Base-by-base conservation (phyloP, 2,888 invertebrate genomes). In the Hipparchia semele region DNA sequence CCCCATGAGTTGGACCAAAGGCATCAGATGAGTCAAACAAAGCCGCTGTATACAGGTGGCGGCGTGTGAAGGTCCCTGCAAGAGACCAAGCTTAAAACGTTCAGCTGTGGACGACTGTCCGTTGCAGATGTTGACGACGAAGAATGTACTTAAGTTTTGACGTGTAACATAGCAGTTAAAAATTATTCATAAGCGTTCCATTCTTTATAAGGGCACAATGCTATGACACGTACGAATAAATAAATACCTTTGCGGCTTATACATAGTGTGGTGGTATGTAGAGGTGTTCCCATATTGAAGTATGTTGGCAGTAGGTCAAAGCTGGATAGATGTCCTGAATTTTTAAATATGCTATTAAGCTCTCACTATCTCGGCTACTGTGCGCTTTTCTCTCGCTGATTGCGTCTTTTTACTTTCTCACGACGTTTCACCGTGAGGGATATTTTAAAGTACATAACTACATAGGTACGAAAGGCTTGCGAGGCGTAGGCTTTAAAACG, bases 341-440 rank as follows among this genome's bases (percentile, higher is more conserved):
- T 88, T 91, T 92, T 93, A 90, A 93, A 84, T 83, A 88, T 83
- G 86, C 88, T 82, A 92, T 94, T 90, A 92, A 86, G 86, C 74
- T 80, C 80, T 79, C 79, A 82, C 75, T 78, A 76, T 81, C 80
- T 84, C 80, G 78, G 81, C 81, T 80, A 84, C 79, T 82, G 83
- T 83, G 82, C 80, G 87, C 92, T 90, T 91, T 93, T 91, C 89
- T 88, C 86, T 88, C 86, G 85, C 79, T 89, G 89, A 93, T 92
- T 92, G 91, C 91, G 84, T 87, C 92, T 91, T 91, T 92, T 87
- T 88, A 92, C 88, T 87, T 89, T 90, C 88, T 87, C 86, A 86
- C 83, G 45, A 79, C 81, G 82, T 86, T 87, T 87, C 86, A 82
- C 85, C 82, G 80, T 80, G 83, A 85, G 86, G 80, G 86, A 80